Base-by-base conservation (phyloP, 2,113 vertebrate species). In the Rhinolophus sinicus region DNA sequence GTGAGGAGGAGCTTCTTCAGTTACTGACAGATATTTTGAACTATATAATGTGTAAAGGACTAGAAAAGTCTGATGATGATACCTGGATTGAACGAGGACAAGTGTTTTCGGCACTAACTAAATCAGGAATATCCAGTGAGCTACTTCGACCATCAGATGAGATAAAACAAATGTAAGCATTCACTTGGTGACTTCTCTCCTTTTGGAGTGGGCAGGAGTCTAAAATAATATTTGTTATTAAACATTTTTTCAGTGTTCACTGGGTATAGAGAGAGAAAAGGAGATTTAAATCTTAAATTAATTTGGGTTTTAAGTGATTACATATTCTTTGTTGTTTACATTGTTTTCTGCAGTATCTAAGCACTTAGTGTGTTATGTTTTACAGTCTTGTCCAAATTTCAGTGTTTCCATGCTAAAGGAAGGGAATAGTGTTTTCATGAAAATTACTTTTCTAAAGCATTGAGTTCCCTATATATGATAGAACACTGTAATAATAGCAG, bases 61-160 rank as follows among this genome's bases (percentile, higher is more conserved):
- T 99, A 30, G 99, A 99, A 96, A 99, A 99, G n/a, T 99, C 99
- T 0, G 99, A 99, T 75, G 99, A 99, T 38, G 97, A 97, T 8
- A 99, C 99, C 56, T 99, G 99, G 99, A 97, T 99, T 96, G 99
- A 99, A 97, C 98, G 99, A 18, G 99, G 99, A 26, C 99, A 99
- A 93, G 99, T 99, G 47, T 99, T 99, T 98, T 99, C 99, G 6
- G 99, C 99, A 50, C 99, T 99, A 78, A 99, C 99, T 95, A 99
- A 99, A 97, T 98, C 99, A 93, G 99, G 99, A 65, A 98, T 99
- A 4, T 98, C 99, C 96, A 99, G 99, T 18, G 99, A 99, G 67
- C 98, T 99, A 91, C 98, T 99, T 83, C 98, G 98, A 84, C 99
- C 99, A 19, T 99, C 99, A 28, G 99, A 99, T 98, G 99, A 99